Percentiles rank a stretch among this genome's conserved stretches.
Conservation (phyloP, 2,797 vertebrate genomes). For the Bufotes viridis region DNA sequence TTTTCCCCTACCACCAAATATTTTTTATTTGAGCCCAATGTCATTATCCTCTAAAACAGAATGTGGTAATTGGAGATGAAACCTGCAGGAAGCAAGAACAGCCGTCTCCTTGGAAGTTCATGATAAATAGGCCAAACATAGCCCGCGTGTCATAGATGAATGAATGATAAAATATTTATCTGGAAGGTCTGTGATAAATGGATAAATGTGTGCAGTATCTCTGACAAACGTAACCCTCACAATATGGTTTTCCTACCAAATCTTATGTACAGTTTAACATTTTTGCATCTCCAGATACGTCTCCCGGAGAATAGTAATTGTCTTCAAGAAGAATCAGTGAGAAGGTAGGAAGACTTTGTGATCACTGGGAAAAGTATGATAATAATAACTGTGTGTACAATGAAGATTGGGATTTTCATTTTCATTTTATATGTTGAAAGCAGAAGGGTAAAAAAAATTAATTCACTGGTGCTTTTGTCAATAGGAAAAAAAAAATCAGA, state of each 20-base stretch:
- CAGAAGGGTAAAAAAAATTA: no score
- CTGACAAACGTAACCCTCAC: not conserved
- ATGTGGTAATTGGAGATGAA: not conserved
- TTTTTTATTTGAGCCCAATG: not conserved
- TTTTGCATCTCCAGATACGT: not conserved
- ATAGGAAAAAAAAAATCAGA: no score
- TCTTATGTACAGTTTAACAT: not conserved
- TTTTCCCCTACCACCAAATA: not conserved
- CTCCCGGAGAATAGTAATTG: not conserved
- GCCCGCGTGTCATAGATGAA: not conserved
- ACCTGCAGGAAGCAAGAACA: not conserved
- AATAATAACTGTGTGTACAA: not conserved
- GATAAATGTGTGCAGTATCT: not conserved
- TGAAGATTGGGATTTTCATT: no score
- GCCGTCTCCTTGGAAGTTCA: not conserved
- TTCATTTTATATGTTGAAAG: no score
- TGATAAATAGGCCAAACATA: not conserved
- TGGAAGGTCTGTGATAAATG: slow-evolving; percentile 10
- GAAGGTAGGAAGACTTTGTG: not conserved
- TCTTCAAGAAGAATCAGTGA: not conserved
- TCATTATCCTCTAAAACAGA: not conserved
- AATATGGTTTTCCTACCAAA: not conserved
- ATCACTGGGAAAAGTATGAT: not conserved
- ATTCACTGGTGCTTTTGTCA: no score
- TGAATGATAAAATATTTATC: slow-evolving; percentile 11